Evolutionary conservation across 92 coral and sea anemone genomes (phyloP).

Genomic region (Actinostola sp.): DNA sequence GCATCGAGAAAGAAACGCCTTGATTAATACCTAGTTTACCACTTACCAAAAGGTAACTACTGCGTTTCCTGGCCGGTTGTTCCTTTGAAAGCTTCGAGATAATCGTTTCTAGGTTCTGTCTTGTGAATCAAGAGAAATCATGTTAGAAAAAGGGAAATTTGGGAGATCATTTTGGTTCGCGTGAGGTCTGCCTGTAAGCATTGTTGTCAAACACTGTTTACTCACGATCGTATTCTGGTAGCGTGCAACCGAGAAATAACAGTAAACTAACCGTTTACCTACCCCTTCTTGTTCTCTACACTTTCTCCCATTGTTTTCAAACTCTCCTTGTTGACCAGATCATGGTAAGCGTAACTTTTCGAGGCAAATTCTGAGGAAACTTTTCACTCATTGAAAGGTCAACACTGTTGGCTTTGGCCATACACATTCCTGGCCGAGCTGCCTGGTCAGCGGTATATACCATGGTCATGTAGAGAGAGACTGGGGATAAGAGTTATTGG

Average conservation of each 20-base stretch:
- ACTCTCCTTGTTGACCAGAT: slow-evolving; percentile 33
- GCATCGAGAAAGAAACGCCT: slow-evolving; percentile 29
- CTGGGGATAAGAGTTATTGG: slow-evolving; percentile 29
- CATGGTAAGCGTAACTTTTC: neutral
- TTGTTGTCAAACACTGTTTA: slow-evolving; percentile 56
- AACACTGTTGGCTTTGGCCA: slow-evolving; percentile 85
- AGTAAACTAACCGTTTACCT: slow-evolving; percentile 32
- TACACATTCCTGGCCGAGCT: slow-evolving; percentile 95
- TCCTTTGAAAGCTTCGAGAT: slow-evolving; percentile 97
- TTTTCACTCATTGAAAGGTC: slow-evolving; percentile 82
- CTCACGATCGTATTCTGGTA: slow-evolving; percentile 71
- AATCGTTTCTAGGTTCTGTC: slow-evolving; percentile 97
- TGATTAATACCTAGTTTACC: neutral
- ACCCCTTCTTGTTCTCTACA: slow-evolving; percentile 92
- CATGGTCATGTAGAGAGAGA: slow-evolving; percentile 48
- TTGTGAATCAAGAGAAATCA: slow-evolving; percentile 45
- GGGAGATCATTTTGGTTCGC: slow-evolving; percentile 47
- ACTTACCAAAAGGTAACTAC: slow-evolving; percentile 94
- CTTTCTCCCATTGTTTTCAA: slow-evolving; percentile 84
- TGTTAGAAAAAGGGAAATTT: slow-evolving; percentile 24
- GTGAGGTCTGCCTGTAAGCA: slow-evolving; percentile 52
- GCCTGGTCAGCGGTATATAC: slow-evolving; percentile 93
- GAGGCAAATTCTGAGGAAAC: slow-evolving; percentile 39
- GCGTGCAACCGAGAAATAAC: slow-evolving; percentile 47
- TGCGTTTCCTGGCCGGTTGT: slow-evolving; percentile 87